A percentile compares a stretch with the other conserved stretches of the same genome.
phyloP scores from a whole-genome alignment of 2,113 vertebrate species.

The Thymallus thymallus region DNA sequence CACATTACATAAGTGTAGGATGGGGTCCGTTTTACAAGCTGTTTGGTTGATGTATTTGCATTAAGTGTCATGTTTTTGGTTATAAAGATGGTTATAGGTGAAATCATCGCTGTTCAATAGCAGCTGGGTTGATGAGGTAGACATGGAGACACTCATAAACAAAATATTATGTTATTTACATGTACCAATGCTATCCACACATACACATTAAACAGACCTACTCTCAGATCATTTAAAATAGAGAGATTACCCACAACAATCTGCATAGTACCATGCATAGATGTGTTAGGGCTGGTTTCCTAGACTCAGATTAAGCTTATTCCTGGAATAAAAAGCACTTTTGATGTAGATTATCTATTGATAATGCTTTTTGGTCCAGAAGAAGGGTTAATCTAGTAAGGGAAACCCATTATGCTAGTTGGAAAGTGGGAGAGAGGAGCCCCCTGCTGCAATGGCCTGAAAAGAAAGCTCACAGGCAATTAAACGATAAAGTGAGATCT shows the following conservation, averaged over 20 bases:
- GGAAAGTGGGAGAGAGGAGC: slow-evolving; percentile 8
- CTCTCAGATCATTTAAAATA: slow-evolving; percentile 37
- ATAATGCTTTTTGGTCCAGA: too few relatives aligned
- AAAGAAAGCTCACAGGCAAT: not conserved
- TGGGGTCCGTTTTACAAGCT: slow-evolving; percentile 52
- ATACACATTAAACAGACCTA: slow-evolving; percentile 29
- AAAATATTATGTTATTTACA: slow-evolving; percentile 56
- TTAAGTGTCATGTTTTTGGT: slow-evolving; percentile 64
- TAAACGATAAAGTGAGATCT: not conserved
- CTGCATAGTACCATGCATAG: slow-evolving; percentile 49
- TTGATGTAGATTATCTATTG: not conserved
- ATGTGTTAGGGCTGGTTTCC: not conserved
- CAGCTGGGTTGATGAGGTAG: slow-evolving; percentile 79
- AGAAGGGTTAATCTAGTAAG: too few relatives aligned
- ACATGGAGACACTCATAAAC: slow-evolving; percentile 69
- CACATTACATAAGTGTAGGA: slow-evolving; percentile 48
- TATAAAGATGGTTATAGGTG: slow-evolving; percentile 54
- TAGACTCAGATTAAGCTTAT: not conserved
- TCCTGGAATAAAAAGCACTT: not conserved
- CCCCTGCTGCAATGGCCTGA: not conserved
- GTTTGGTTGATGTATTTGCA: slow-evolving; percentile 39
- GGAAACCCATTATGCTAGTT: slow-evolving; percentile 14
- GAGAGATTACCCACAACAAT: slow-evolving; percentile 36
- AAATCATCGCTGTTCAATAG: slow-evolving; percentile 69
- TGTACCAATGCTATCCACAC: slow-evolving; percentile 36